A percentile compares a stretch with the other conserved stretches of the same genome.
phyloP scores from a whole-genome alignment of 2,888 invertebrate genomes.

The Sympetrum striolatum region DNA sequence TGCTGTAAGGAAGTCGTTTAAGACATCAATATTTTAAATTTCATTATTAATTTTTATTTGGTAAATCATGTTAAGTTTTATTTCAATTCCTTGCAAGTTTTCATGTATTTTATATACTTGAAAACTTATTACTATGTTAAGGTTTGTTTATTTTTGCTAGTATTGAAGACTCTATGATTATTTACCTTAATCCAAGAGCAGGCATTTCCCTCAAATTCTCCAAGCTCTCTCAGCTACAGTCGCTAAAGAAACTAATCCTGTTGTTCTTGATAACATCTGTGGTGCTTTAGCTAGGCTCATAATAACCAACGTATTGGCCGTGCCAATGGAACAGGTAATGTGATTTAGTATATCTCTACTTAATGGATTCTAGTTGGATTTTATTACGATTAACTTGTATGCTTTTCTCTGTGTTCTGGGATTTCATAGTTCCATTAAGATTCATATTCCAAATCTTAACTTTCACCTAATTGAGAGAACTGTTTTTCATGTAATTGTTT shows the following conservation, averaged over 20 bases:
- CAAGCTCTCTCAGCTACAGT: constrained; percentile 72
- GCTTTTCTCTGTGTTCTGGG: neutral
- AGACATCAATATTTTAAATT: too few species aligned
- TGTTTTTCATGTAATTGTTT: neutral
- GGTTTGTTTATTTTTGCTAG: neutral
- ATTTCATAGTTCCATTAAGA: too few species aligned
- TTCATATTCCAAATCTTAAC: neutral
- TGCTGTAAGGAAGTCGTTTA: too few species aligned
- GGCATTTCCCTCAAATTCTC: constrained; percentile 71
- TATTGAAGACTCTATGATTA: too few species aligned
- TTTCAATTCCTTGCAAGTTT: too few species aligned
- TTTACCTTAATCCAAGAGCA: constrained; percentile 55
- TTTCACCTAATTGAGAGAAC: neutral
- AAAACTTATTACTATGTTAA: neutral
- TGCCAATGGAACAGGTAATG: constrained; percentile 73
- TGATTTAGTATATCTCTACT: neutral
- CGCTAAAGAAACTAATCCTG: constrained; percentile 59
- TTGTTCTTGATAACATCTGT: constrained; percentile 76
- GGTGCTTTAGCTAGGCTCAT: constrained; percentile 79
- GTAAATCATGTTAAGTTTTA: too few species aligned
- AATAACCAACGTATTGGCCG: constrained; percentile 66
- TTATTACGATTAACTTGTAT: neutral
- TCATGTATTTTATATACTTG: neutral
- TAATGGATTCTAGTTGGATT: too few species aligned
- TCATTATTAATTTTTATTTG: too few species aligned